A percentile compares a stretch with the other conserved stretches of the same genome.
Conservation (phyloP, 2,797 vertebrate species). For the Toxotes lorentzi region DNA sequence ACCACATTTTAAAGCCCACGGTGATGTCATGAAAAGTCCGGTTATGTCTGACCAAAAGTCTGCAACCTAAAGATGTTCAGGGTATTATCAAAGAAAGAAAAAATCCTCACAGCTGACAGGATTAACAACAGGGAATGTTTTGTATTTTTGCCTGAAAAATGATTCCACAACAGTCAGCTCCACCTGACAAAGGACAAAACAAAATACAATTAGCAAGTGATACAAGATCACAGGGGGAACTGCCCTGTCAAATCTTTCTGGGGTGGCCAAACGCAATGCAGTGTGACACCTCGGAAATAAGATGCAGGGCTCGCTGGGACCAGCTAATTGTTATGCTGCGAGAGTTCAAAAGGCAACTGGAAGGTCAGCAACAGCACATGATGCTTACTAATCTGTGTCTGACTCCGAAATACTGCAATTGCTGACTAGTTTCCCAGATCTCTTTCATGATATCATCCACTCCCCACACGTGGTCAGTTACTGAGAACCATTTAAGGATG, state of each 20-base stretch:
- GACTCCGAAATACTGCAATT: constrained; percentile 35
- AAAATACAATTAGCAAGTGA: constrained; percentile 31
- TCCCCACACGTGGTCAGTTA: background rate
- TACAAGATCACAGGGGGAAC: constrained; percentile 31
- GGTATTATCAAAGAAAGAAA: background rate
- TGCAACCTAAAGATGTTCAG: background rate
- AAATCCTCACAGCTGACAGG: background rate
- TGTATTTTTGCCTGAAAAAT: background rate
- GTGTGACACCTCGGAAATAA: constrained; percentile 35
- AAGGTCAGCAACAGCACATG: constrained; percentile 48
- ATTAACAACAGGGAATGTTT: background rate
- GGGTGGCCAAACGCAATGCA: constrained; percentile 28
- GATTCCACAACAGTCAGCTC: constrained; percentile 27
- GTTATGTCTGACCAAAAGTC: background rate
- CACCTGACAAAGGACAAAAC: constrained; percentile 36
- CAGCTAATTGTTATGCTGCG: constrained; percentile 57
- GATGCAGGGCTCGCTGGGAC: constrained; percentile 18
- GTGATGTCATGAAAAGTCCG: background rate
- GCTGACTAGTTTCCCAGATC: constrained; percentile 15
- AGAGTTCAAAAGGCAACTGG: constrained; percentile 31
- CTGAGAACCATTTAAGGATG: background rate
- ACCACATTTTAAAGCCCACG: background rate
- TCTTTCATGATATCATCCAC: constrained; percentile 9
- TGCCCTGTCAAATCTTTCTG: constrained; percentile 38
- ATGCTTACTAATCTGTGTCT: constrained; percentile 51